Conservation (phyloP, 2,797 vertebrate genomes). For the Neosilurus hyrtlii region DNA sequence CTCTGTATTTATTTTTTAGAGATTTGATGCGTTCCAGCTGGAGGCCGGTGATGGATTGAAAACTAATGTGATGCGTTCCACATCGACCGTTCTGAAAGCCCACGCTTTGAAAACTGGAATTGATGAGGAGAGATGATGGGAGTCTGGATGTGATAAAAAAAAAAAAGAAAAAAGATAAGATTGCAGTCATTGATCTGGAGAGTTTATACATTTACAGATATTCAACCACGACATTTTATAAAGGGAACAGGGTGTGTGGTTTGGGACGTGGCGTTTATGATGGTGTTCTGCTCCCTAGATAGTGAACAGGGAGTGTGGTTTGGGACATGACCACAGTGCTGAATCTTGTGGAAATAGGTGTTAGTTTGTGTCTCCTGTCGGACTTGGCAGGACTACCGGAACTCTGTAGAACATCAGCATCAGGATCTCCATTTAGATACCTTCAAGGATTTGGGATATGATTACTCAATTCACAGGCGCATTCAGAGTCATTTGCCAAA, state of each 20-base stretch:
- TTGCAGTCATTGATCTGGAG: conserved; percentile 46
- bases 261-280: too few species aligned
- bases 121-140: conserved; percentile 6
- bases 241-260: neutral
- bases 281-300: too few species aligned
- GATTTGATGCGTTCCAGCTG: conserved; percentile 21
- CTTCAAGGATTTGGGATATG: neutral
- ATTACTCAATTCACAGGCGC: neutral
- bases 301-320: neutral
- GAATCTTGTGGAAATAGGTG: too few species aligned
- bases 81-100: conserved; percentile 1
- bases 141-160: conserved; percentile 39
- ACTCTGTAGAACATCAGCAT: too few species aligned
- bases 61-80: conserved; percentile 45
- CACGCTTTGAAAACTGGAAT: conserved; percentile 31
- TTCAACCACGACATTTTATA: conserved; percentile 51
- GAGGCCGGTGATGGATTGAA: conserved; percentile 41
- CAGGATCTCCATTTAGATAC: neutral
- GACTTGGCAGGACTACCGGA: too few species aligned
- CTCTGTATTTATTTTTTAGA: neutral
- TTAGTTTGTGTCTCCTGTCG: neutral
- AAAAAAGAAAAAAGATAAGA: conserved; percentile 34
- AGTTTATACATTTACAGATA: conserved; percentile 56
- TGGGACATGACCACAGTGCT: neutral
- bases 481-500: neutral